Evolutionary conservation across 2,113 vertebrate genomes (phyloP).

Genomic region (Mungos mungo): DNA sequence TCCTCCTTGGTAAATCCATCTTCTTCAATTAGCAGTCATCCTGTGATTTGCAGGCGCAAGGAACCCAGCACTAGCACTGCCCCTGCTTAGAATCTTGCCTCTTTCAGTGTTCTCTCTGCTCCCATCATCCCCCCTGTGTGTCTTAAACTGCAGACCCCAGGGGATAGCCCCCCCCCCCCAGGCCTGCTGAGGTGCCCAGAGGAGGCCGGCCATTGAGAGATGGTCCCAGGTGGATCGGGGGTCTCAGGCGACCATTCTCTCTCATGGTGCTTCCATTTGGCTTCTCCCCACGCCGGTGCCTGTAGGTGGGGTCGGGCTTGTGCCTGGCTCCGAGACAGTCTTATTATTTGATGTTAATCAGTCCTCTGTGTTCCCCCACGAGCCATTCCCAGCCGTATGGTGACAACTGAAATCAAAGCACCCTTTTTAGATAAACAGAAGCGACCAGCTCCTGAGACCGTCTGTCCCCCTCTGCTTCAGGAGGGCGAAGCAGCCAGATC

Average conservation of each 20-base stretch:
- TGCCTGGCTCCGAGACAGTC: background rate
- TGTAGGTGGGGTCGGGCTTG: background rate
- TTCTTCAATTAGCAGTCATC: background rate
- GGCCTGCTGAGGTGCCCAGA: background rate
- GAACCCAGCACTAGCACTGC: background rate
- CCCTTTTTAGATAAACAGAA: background rate
- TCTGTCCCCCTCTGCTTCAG: background rate
- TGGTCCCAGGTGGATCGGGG: accelerated
- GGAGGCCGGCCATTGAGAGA: background rate
- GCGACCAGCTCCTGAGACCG: background rate
- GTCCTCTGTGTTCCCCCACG: background rate
- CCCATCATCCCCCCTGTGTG: background rate
- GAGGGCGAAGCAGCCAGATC: background rate
- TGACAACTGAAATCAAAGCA: background rate
- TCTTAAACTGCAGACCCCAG: background rate
- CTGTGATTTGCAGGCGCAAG: too few species aligned
- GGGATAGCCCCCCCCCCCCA: accelerated
- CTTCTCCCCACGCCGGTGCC: accelerated
- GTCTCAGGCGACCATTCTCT: background rate
- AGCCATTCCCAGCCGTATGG: background rate
- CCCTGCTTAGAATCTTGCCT: background rate
- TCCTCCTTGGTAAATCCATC: background rate
- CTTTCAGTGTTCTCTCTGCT: background rate
- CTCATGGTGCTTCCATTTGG: background rate
- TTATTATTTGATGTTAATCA: background rate